Base-by-base conservation (phyloP, 2,888 invertebrate species). In the Agonopterix heracliana region DNA sequence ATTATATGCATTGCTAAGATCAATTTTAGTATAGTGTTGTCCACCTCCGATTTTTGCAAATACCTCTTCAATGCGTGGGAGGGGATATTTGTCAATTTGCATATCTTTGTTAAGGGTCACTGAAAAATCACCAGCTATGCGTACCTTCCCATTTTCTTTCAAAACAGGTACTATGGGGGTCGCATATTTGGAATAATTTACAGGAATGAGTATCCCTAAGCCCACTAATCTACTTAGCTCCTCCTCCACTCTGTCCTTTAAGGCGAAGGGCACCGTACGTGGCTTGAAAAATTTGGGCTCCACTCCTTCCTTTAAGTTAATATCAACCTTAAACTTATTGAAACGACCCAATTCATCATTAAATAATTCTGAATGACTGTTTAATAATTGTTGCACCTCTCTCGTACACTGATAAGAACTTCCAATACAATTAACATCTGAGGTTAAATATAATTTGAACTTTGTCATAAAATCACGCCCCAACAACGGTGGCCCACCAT, bases 401-500 rank as follows among this genome's bases (percentile, higher is more conserved):
- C 14, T 42, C 40, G 40, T 9, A 40, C 40, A 9, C 7, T 42
- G 41, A n/a, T 35, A n/a, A 4, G 35, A n/a, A 5, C 36, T 12
- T 1, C 11, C 11, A 34, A 44, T 44, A 35, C 35, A 13, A 17
- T 46, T 46, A 35, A 9, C 9, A n/a, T 45, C 34, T 2, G 12
- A 8, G 8, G 44, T 44, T 34, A 50, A 41, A 34, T 2, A 10
- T 17, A 50, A 2, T 5, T 41, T 35, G 17, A 50, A 50, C 14
- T 11, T 11, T 2, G 40, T 5, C 50, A 46, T 14, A 50, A 11
- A n/a, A n/a, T n/a, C n/a, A n/a, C n/a, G n/a, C n/a, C n/a, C n/a
- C n/a, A n/a, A n/a, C n/a, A n/a, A n/a, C 1, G 50, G 46, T 2
- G 46, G 46, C 2, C 50, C 50, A 10, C 50, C 46, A 46, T 41